phyloP scores from a whole-genome alignment of 2,888 invertebrate species.

The Amitus sp. region DNA sequence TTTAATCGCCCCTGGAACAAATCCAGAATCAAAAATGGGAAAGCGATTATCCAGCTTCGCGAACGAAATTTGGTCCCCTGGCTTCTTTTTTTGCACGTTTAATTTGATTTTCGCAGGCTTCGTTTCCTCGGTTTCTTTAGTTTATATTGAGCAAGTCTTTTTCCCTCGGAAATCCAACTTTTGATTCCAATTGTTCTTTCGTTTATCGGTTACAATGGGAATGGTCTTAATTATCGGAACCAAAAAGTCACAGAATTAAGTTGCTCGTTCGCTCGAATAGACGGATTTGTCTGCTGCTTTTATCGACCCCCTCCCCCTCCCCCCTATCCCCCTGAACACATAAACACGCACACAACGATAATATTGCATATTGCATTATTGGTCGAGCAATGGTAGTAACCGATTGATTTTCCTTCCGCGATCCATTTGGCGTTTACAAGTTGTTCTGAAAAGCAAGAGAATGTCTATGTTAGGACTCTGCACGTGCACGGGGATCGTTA shows the following conservation, averaged over 20 bases:
- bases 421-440: conserved; percentile 56
- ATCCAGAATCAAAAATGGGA: background rate
- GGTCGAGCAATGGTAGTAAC: conserved; percentile 45
- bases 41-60: background rate
- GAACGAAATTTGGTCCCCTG: background rate
- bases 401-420: conserved; percentile 52
- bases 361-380: conserved; percentile 38
- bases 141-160: background rate
- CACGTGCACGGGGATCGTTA: conserved; percentile 29
- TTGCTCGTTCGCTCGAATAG: background rate
- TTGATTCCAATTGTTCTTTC: too few species aligned
- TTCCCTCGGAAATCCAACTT: too few species aligned
- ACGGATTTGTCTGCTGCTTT: too few species aligned
- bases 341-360: conserved; percentile 31
- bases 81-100: background rate
- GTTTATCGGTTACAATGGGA: background rate
- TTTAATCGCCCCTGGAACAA: conserved; percentile 1
- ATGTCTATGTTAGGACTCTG: conserved; percentile 44
- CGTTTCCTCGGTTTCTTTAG: background rate
- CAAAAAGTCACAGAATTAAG: conserved; percentile 9
- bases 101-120: background rate
- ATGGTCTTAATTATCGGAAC: background rate
- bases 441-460: conserved; percentile 57
- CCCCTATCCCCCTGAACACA: conserved; percentile 22
- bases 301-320: too few species aligned